Conservation (phyloP, 2,888 invertebrate species). For the Lasioglossum oenotherae region DNA sequence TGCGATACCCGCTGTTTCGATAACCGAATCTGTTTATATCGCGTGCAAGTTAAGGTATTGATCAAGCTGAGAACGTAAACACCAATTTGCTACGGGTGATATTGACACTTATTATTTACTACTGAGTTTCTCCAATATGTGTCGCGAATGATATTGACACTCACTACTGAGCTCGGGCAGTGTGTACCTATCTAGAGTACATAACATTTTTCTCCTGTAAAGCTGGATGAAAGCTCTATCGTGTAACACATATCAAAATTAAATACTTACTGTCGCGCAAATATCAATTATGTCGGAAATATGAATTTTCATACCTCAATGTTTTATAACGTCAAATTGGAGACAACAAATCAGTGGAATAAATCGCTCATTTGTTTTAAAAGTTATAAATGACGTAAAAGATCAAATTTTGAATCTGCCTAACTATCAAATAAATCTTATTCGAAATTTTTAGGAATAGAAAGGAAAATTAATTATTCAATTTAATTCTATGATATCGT, state of each 20-base stretch:
- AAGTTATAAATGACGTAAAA: not conserved
- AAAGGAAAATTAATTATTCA: not conserved
- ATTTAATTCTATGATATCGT: not conserved
- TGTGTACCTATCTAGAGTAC: conserved; percentile 1
- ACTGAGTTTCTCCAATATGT: conserved; percentile 35
- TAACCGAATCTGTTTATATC: conserved; percentile 28
- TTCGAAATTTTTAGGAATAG: not conserved
- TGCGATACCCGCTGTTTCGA: not conserved
- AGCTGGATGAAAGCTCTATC: not conserved
- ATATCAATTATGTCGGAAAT: not conserved
- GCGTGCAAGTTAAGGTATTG: conserved; percentile 18
- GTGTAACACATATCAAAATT: not conserved
- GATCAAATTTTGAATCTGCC: not conserved
- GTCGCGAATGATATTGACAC: conserved; percentile 46
- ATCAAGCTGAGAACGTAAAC: conserved; percentile 14
- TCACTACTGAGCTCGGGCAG: conserved; percentile 26
- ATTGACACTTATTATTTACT: conserved; percentile 55
- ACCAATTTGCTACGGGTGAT: conserved; percentile 31
- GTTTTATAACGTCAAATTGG: not conserved
- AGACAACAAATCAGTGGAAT: not conserved
- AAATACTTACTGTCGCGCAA: not conserved
- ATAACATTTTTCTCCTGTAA: not conserved
- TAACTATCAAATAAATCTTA: not conserved
- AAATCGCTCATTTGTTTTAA: not conserved
- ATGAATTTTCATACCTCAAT: not conserved